Evolutionary conservation across 1,140 invertebrate species (phyloP), one percentile per base, ranked within the genome.

Genomic region (Calephelis nemesis): DNA sequence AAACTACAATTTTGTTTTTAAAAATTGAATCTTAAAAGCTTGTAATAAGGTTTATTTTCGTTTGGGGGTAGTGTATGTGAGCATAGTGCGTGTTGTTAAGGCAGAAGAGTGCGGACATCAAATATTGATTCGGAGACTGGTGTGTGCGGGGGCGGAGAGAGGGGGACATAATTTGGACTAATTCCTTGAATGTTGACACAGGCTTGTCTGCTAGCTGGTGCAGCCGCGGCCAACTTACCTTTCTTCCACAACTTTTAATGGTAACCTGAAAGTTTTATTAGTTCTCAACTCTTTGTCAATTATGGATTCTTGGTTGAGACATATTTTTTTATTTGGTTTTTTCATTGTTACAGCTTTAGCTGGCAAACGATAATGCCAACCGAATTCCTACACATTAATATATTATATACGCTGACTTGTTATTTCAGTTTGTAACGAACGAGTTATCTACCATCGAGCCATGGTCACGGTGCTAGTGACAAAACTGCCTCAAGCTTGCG

Each of bases 91-190:
- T 91, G 87, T 88, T 85, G 81, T 87, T 84, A 89, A 88, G 84
- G 84, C 84, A 91, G 88, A 91, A 91, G 88, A 91, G 88, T 87
- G 79, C 87, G 87, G 88, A 89, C 88, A 84, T 89, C 87, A 91
- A 91, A 91, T 91, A 91, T 91, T 91, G 88, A 91, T 91, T 91
- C 85, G 85, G 78, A 74, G 76, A 74, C 77, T 78, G 84, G 82
- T 84, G 76, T 78, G 75, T 65, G 79, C 47, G 75, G 76, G 72
- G 70, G 65, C 71, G 62, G 72, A 63, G 73, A 75, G 75, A 68
- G 70, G 81, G 75, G 82, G 76, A 82, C 80, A 88, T 91, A 91
- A 91, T 91, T 91, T 91, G 88, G 83, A 91, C 88, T 91, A 91
- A 91, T 91, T 91, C 88, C 83, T 88, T 72, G 75, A 68, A 76